These are phyloP conservation scores for honey bee (Apis mellifera) DNA, from an alignment of 1,140 invertebrate genomes.

Conservation along the genomic window Amel_HAv3.1 CM009936.2:3731501-3732000, in stretches of 20 bases:
- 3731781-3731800: background rate
- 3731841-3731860: background rate
- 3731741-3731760: background rate
- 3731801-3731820: background rate
- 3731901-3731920: conserved; percentile 16
- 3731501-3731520: too few species aligned
- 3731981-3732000: conserved; percentile 46
- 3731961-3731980: conserved; percentile 8
- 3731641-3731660: too few species aligned
- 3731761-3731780: too few species aligned
- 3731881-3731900: conserved; percentile 37
- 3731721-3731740: background rate
- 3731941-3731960: conserved; percentile 15
- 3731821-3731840: background rate
- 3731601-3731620: too few species aligned
- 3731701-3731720: fast-evolving
- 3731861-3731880: conserved; percentile 20
- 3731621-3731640: too few species aligned
- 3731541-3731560: too few species aligned
- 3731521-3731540: too few species aligned
- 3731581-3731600: too few species aligned
- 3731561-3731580: too few species aligned
- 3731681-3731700: background rate
- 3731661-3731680: too few species aligned
- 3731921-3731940: conserved; percentile 33